Conservation (phyloP, 2,797 vertebrate genomes). For the Galaxias olidus region DNA sequence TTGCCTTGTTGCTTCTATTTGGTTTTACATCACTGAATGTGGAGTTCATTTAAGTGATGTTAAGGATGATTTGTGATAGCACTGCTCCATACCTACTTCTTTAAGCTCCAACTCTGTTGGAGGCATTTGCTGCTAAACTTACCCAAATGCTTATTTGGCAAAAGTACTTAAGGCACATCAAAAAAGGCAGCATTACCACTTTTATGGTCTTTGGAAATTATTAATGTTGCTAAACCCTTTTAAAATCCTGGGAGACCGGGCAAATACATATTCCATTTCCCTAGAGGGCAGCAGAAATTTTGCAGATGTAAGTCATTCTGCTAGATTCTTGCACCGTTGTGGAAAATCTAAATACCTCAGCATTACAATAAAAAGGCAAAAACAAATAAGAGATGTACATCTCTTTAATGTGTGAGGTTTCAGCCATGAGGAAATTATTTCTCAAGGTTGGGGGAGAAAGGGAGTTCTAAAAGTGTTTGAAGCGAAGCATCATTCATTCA, state of each 20-base stretch:
- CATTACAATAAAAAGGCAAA: conserved; percentile 48
- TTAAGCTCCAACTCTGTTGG: conserved; percentile 20
- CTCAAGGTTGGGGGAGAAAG: conserved; percentile 31
- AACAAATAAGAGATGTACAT: conserved; percentile 67
- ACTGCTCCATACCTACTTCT: conserved; percentile 16
- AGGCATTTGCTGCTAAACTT: conserved; percentile 28
- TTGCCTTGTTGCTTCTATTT: no score
- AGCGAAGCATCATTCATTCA: conserved; percentile 28
- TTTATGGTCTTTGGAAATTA: conserved; percentile 73
- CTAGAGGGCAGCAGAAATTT: conserved; percentile 56
- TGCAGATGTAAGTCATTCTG: conserved; percentile 59
- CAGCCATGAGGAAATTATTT: conserved; percentile 41
- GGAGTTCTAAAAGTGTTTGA: conserved; percentile 28
- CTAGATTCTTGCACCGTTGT: conserved; percentile 35
- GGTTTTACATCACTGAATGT: no score
- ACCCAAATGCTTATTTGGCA: conserved; percentile 55
- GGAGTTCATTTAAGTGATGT: no score
- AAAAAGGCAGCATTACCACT: conserved; percentile 49
- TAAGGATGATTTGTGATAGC: no score
- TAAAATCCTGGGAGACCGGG: conserved; percentile 61
- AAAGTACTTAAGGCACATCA: conserved; percentile 47
- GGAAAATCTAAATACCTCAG: conserved; percentile 61
- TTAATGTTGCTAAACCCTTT: conserved; percentile 72
- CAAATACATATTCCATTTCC: conserved; percentile 74
- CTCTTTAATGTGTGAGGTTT: conserved; percentile 59